A percentile compares a stretch with the other conserved stretches of the same genome.
Evolutionary conservation across 2,113 vertebrate genomes (phyloP).

Genomic region (Neodon shergylaensis): DNA sequence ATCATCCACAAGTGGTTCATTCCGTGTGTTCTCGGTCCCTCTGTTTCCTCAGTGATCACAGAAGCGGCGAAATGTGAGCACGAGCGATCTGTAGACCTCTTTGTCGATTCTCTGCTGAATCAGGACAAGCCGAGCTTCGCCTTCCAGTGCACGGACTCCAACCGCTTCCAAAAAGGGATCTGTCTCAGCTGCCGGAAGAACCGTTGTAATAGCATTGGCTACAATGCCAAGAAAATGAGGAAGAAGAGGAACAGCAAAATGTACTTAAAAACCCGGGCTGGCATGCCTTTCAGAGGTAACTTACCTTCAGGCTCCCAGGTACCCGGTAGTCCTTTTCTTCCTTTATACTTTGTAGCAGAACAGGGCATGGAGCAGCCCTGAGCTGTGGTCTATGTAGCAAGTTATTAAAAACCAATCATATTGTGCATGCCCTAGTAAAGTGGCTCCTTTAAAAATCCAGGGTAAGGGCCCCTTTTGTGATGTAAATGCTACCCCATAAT

Average conservation of each 20-base stretch:
- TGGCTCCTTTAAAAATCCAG: background rate
- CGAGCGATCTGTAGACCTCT: constrained; percentile 94
- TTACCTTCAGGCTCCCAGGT: accelerated
- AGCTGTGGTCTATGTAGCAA: background rate
- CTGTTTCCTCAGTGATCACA: constrained; percentile 87
- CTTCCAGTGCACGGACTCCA: constrained; percentile 92
- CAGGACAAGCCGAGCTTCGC: constrained; percentile 95
- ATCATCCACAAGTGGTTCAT: accelerated
- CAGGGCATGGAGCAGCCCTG: background rate
- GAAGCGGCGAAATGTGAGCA: constrained; percentile 96
- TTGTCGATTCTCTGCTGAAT: constrained; percentile 96
- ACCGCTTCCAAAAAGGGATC: constrained; percentile 96
- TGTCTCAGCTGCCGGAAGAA: constrained; percentile 98
- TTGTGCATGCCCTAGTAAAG: background rate
- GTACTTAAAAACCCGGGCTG: constrained; percentile 96
- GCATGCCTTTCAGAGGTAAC: constrained; percentile 95
- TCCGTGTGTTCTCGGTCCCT: background rate
- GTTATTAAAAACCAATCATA: background rate
- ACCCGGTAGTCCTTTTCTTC: background rate
- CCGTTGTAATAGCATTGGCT: constrained; percentile 95
- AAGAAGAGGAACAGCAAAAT: constrained; percentile 94
- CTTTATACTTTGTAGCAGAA: background rate
- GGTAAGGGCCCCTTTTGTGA: background rate
- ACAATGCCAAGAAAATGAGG: constrained; percentile 91
- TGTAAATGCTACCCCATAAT: background rate